Conservation (phyloP, 92 coral and sea anemone species). For the Pocillopora grandis region DNA sequence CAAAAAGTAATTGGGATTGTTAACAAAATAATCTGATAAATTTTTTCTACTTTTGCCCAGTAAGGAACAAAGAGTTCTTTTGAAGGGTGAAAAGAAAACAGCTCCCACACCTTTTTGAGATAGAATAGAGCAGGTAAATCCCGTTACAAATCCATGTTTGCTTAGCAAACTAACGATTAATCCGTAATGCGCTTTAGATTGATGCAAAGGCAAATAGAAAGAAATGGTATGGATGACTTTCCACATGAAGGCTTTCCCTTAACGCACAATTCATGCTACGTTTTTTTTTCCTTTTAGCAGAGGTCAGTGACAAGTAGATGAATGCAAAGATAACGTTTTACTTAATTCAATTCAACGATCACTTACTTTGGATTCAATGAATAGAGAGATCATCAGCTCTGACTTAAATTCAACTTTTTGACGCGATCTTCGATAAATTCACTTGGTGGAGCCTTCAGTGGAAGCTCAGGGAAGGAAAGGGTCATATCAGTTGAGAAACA, state of each 20-base stretch:
- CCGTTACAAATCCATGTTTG: constrained; percentile 16
- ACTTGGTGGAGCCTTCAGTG: not conserved
- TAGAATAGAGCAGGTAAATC: not conserved
- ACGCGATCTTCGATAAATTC: too few species aligned
- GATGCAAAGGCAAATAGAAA: constrained; percentile 19
- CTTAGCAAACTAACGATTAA: constrained; percentile 32
- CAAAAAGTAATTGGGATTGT: constrained; percentile 16
- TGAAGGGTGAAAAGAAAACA: not conserved
- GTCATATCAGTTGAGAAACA: not conserved
- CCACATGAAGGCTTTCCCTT: not conserved
- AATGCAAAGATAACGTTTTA: not conserved
- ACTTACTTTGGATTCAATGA: not conserved
- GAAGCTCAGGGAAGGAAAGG: not conserved
- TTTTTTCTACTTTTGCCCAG: constrained; percentile 8
- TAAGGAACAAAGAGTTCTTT: not conserved
- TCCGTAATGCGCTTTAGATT: constrained; percentile 32
- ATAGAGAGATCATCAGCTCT: not conserved
- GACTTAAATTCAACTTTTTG: not conserved
- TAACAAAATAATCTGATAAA: constrained; percentile 5
- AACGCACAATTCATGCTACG: not conserved
- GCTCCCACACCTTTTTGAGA: not conserved
- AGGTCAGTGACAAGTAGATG: constrained; percentile 7
- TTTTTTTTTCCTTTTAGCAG: not conserved
- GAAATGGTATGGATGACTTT: not conserved
- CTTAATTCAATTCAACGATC: constrained; percentile 1